Conservation (phyloP, 2,888 invertebrate genomes). For the Lutraria lutraria region DNA sequence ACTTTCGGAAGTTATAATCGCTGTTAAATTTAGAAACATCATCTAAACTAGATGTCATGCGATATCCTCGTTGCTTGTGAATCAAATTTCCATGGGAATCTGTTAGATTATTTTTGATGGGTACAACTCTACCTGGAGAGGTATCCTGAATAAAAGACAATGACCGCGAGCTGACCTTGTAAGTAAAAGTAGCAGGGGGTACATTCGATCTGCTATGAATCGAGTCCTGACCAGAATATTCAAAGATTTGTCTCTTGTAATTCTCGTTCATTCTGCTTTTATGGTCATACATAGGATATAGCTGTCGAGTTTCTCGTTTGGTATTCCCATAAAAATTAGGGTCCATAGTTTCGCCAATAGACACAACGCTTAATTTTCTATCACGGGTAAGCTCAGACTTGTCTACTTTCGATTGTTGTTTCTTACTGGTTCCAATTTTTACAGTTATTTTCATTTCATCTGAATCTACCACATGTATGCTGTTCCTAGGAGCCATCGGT, state of each 20-base stretch:
- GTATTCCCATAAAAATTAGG: slow-evolving; percentile 46
- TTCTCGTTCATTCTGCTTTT: slow-evolving; percentile 52
- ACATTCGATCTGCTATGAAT: slow-evolving; percentile 14
- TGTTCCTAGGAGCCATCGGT: slow-evolving; percentile 42
- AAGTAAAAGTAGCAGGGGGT: slow-evolving; percentile 48
- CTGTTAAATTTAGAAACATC: slow-evolving; percentile 20
- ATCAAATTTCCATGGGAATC: slow-evolving; percentile 37
- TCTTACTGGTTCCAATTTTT: neutral
- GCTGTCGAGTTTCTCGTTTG: slow-evolving; percentile 57
- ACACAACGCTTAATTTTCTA: slow-evolving; percentile 63
- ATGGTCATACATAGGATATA: slow-evolving; percentile 67
- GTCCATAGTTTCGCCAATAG: slow-evolving; percentile 61
- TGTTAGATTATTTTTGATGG: slow-evolving; percentile 53
- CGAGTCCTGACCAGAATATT: neutral
- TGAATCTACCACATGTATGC: slow-evolving; percentile 36
- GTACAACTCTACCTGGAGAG: slow-evolving; percentile 32
- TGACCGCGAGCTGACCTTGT: slow-evolving; percentile 53
- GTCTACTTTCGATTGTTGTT: neutral
- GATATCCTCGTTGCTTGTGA: slow-evolving; percentile 41
- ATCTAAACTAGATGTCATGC: slow-evolving; percentile 18
- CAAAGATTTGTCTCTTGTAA: slow-evolving; percentile 52
- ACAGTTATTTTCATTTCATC: neutral
- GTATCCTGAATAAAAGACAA: slow-evolving; percentile 33
- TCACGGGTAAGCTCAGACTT: slow-evolving; percentile 15
- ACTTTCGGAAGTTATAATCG: slow-evolving; percentile 40